Evolutionary conservation across 2,113 vertebrate genomes (phyloP), one percentile per base, ranked within the genome.

Genomic region (Motacilla alba): DNA sequence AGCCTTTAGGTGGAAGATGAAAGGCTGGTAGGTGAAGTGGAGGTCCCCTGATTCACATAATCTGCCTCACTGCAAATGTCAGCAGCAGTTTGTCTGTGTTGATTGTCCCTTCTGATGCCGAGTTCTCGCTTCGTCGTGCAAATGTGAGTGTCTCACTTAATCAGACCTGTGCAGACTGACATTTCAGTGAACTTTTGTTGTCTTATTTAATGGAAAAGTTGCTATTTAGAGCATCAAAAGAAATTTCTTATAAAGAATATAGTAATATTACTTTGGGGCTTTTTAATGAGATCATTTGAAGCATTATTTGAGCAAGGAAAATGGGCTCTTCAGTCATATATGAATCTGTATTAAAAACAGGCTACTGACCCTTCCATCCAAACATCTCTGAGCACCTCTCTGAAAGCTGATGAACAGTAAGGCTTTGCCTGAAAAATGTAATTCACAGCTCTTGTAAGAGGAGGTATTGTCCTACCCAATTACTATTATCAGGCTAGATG

Each of bases 201-300:
- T 55, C 41, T 78, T 44, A 8, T 91, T 89, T 91, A 76, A 49
- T 64, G 46, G 26, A 91, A 89, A 84, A 91, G 28, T 62, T 90
- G 55, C 75, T 84, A 39, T 91, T 90, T 83, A 80, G 50, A 94
- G 47, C 33, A 80, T 90, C 70, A 86, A 90, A 95, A 85, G 50
- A 73, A 83, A 74, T 41, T n/a, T 27, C 55, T 75, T 89, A 18
- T 49, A 33, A 73, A 84, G 53, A 79, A 69, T 69, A 53, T 37
- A 33, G 23, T 83, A 63, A 74, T 87, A 50, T 39, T 55, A 31
- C 31, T 82, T 92, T 19, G 35, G 4, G 0, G 1, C 6, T 52
- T 68, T 86, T 66, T 37, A 85, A 37, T 64, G 56, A 92, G 50
- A 69, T 73, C 21, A 47, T 91, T 77, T 86, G 55, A 85, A 72